phyloP scores from a whole-genome alignment of 2,113 vertebrate genomes.

The Proterorhinus semilunaris region DNA sequence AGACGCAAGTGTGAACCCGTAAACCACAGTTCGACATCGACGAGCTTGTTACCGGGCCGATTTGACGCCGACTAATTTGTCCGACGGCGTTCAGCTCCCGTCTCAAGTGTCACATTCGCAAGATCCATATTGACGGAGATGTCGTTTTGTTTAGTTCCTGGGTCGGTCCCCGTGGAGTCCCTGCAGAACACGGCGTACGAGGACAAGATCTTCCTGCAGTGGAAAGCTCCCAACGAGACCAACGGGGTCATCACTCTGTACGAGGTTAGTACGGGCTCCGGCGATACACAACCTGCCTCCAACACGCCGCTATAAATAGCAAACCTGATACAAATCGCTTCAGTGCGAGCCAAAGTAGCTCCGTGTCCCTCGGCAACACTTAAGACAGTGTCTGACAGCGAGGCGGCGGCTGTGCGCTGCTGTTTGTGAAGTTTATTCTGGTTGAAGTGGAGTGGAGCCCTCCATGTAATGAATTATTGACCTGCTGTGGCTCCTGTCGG shows the following conservation, averaged over 20 bases:
- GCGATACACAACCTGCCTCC: too few species aligned
- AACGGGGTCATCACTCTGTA: constrained; percentile 97
- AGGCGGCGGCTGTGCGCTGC: constrained; percentile 18
- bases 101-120: neutral
- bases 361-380: constrained; percentile 9
- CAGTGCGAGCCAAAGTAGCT: neutral
- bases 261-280: constrained; percentile 78
- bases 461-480: constrained; percentile 71
- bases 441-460: constrained; percentile 55
- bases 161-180: constrained; percentile 89
- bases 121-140: neutral
- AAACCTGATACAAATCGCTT: neutral
- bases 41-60: constrained; percentile 39
- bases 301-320: neutral
- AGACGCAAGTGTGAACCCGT: constrained; percentile 10
- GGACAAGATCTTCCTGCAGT: constrained; percentile 98
- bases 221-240: constrained; percentile 97
- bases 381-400: constrained; percentile 32
- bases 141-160: constrained; percentile 81
- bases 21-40: neutral
- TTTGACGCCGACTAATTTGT: constrained; percentile 16
- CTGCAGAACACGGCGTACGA: constrained; percentile 95
- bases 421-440: constrained; percentile 43
- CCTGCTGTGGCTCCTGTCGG: constrained; percentile 42
- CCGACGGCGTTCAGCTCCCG: neutral